Percentiles rank a stretch among this genome's conserved stretches.
These are phyloP conservation scores for Zaprionus nigranus DNA, from an alignment of 1,140 invertebrate genomes.

Conservation along the genomic window DNA sequence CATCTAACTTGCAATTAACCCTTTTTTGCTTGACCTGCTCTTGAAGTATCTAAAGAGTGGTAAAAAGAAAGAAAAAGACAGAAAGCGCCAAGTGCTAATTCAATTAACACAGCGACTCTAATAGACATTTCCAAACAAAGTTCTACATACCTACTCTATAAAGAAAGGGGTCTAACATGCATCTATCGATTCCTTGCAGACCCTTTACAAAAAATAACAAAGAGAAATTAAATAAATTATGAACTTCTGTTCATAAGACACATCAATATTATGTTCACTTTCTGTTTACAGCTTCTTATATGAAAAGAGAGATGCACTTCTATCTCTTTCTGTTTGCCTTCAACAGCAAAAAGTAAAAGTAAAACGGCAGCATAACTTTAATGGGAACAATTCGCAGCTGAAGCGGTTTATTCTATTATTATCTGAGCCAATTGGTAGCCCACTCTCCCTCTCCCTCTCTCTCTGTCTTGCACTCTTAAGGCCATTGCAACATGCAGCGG, in stretches of 20 bases:
- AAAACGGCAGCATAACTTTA: background rate
- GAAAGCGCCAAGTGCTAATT: constrained; percentile 57
- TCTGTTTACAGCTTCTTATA: background rate
- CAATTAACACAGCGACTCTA: constrained; percentile 65
- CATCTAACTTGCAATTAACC: constrained; percentile 14
- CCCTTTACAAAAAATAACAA: background rate
- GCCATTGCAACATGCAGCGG: background rate
- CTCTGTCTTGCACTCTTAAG: constrained; percentile 6
- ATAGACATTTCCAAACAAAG: constrained; percentile 41
- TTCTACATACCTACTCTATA: background rate
- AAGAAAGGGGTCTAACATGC: background rate
- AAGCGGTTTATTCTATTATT: constrained; percentile 56
- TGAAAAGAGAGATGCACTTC: background rate
- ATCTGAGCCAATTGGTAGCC: constrained; percentile 42
- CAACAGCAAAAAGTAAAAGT: constrained; percentile 22
- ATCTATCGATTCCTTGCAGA: background rate
- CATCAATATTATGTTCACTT: background rate
- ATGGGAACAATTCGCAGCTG: constrained; percentile 13
- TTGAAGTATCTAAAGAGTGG: too few relatives aligned
- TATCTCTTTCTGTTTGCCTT: background rate
- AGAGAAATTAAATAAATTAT: background rate
- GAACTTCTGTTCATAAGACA: background rate
- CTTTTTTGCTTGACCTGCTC: constrained; percentile 14
- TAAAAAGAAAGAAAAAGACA: constrained; percentile 14
- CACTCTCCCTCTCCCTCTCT: constrained; percentile 1